These are phyloP conservation scores for Pogonognathellus flavescens DNA, from an alignment of 1,140 invertebrate genomes.

Conservation along the genomic window DNA sequence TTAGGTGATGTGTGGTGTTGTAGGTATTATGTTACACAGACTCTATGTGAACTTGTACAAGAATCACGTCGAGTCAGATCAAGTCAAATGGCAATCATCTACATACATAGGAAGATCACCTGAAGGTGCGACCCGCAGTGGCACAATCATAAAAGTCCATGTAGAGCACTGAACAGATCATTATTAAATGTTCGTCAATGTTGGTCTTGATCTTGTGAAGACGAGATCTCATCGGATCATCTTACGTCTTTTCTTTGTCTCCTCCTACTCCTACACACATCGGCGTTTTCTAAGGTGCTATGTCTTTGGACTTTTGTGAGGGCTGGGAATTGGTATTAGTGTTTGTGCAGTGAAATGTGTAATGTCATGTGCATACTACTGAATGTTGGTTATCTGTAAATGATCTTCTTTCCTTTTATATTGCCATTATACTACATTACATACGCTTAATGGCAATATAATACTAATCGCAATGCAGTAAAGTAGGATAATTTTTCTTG, in stretches of 20 bases:
- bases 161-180: conserved; percentile 17
- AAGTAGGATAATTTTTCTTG: conserved; percentile 17
- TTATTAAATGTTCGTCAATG: conserved; percentile 50
- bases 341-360: neutral
- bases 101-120: conserved; percentile 28
- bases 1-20: neutral
- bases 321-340: neutral
- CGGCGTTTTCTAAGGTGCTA: neutral
- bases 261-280: conserved; percentile 13
- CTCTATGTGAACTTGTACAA: conserved; percentile 4
- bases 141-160: conserved; percentile 39
- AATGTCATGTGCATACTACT: neutral
- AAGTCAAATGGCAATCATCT: conserved; percentile 36
- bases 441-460: conserved; percentile 33
- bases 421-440: neutral
- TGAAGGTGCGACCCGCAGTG: conserved; percentile 51
- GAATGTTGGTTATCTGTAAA: neutral
- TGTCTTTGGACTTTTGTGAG: neutral
- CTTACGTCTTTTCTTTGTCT: conserved; percentile 24
- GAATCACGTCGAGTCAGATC: conserved; percentile 1
- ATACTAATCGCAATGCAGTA: conserved; percentile 29
- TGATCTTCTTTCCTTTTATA: conserved; percentile 32
- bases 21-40: conserved; percentile 42
- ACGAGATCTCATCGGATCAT: conserved; percentile 26
- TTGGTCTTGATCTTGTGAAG: conserved; percentile 43